Evolutionary conservation across 2,113 vertebrate species (phyloP).

Genomic region (Chrysochloris asiatica): DNA sequence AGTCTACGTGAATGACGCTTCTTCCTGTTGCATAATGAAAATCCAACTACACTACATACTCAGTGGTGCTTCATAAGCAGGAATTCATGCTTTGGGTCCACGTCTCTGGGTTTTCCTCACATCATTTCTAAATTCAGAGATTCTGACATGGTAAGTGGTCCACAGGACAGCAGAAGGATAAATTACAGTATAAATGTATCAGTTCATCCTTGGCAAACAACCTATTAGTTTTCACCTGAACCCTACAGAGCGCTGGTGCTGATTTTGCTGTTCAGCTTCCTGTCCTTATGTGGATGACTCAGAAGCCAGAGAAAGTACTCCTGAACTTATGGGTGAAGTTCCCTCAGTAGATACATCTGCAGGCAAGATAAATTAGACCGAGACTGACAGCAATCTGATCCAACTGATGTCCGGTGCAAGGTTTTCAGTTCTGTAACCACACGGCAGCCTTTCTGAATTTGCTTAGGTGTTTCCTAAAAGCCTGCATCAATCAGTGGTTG

Average conservation of each 20-base stretch:
- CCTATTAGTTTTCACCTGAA: not conserved
- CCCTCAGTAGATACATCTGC: not conserved
- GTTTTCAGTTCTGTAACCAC: not conserved
- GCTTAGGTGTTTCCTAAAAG: not conserved
- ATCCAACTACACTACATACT: not conserved
- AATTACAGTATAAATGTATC: too few relatives aligned
- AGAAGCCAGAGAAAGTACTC: not conserved
- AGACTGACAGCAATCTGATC: not conserved
- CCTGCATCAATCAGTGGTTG: not conserved
- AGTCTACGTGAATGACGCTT: not conserved
- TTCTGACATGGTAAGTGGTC: not conserved
- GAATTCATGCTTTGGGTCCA: not conserved
- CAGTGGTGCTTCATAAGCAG: not conserved
- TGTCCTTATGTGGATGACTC: not conserved
- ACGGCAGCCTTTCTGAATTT: not conserved
- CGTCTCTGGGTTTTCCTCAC: not conserved
- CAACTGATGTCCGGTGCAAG: fast-evolving
- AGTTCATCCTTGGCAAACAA: not conserved
- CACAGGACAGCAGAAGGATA: not conserved
- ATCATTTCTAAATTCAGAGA: not conserved
- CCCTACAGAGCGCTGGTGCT: not conserved
- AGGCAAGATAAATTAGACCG: not conserved
- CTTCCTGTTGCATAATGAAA: fast-evolving
- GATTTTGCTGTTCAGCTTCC: not conserved
- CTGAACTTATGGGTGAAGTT: not conserved